Evolutionary conservation across 37 sponge, comb jelly and placozoan genomes (phyloP).

Genomic region (Bolinopsis microptera): DNA sequence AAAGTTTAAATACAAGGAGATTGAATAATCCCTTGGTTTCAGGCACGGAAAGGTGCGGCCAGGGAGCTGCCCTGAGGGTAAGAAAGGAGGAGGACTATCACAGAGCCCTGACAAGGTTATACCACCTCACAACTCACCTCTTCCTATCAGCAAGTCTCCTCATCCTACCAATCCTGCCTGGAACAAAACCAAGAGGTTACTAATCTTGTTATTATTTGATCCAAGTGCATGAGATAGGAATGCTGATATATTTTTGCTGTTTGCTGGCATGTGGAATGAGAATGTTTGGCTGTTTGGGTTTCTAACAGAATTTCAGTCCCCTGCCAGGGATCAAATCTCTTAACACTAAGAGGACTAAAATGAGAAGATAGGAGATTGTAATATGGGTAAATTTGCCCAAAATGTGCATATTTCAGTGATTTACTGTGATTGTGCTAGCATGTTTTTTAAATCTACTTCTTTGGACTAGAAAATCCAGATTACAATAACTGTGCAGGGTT

Average conservation of each 20-base stretch:
- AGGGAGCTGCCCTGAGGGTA: constrained; percentile 30
- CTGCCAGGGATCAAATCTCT: constrained; percentile 28
- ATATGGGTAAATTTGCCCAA: neutral
- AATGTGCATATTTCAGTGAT: neutral
- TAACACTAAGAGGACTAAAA: constrained; percentile 50
- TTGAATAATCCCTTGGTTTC: neutral
- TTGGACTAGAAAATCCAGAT: too few species aligned
- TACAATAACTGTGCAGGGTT: too few species aligned
- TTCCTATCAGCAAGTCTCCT: neutral
- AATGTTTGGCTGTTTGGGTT: too few species aligned
- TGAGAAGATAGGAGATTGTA: neutral
- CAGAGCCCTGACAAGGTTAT: neutral
- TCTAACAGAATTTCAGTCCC: neutral
- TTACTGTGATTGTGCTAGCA: neutral
- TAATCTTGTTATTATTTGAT: too few species aligned
- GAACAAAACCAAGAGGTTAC: neutral
- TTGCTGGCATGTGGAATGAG: too few species aligned
- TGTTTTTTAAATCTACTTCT: too few species aligned
- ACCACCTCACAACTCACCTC: constrained; percentile 49
- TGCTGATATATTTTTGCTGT: too few species aligned
- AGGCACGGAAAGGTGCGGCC: constrained; percentile 23
- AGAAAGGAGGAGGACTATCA: neutral
- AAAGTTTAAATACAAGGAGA: too few species aligned
- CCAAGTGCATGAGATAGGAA: too few species aligned
- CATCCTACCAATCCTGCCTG: neutral